Percentiles rank a stretch among this genome's conserved stretches.
Conservation (phyloP, 2,888 invertebrate species). For the Nomada ferruginata region DNA sequence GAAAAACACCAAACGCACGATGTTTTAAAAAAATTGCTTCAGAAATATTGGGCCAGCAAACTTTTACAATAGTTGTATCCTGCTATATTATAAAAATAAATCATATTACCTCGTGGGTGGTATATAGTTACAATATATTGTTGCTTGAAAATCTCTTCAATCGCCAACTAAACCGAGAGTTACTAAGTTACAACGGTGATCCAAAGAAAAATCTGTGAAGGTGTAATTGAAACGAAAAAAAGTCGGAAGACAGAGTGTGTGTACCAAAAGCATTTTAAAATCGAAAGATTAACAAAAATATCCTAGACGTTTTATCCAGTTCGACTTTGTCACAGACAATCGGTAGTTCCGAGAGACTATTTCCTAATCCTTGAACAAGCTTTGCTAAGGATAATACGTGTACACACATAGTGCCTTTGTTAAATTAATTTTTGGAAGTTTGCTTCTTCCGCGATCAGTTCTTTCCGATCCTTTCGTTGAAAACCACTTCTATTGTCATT, state of each 20-base stretch:
- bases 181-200: constrained; percentile 71
- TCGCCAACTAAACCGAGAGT: constrained; percentile 44
- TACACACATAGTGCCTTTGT: constrained; percentile 35
- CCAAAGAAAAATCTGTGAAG: constrained; percentile 15
- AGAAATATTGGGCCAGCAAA: constrained; percentile 40
- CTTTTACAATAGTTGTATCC: constrained; percentile 3
- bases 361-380: not conserved
- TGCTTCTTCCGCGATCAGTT: constrained; percentile 37
- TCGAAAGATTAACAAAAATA: constrained; percentile 6
- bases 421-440: constrained; percentile 34
- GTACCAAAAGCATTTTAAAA: constrained; percentile 21
- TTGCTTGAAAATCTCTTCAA: constrained; percentile 4
- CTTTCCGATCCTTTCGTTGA: not conserved
- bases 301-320: constrained; percentile 77
- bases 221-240: not conserved
- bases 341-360: constrained; percentile 7
- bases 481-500: not conserved
- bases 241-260: not conserved
- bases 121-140: not conserved
- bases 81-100: constrained; percentile 1
- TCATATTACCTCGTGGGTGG: not conserved
- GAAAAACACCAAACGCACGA: constrained; percentile 23
- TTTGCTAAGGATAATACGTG: not conserved
- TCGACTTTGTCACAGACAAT: constrained; percentile 21
- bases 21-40: no score